A percentile compares a stretch with the other conserved stretches of the same genome.
phyloP scores from a whole-genome alignment of 2,797 vertebrate genomes.

The Erithacus rubecula region DNA sequence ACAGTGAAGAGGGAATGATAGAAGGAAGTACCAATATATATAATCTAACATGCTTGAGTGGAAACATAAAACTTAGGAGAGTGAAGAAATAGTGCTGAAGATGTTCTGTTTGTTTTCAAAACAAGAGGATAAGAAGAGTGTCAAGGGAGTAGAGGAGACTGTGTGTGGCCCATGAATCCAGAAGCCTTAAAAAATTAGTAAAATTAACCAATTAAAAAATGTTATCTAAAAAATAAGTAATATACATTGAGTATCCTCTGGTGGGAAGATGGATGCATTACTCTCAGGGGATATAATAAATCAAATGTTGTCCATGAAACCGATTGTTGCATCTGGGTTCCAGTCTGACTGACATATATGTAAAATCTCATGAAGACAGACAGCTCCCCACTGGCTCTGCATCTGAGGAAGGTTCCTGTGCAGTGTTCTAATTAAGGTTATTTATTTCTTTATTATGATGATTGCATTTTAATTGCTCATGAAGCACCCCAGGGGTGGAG shows the following conservation, averaged over 20 bases:
- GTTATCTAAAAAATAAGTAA: not conserved
- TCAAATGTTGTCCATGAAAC: not conserved
- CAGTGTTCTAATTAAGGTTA: slow-evolving; percentile 72
- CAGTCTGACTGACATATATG: slow-evolving; percentile 44
- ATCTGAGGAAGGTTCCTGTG: slow-evolving; percentile 50
- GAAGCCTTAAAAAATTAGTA: not conserved
- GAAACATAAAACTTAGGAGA: not conserved
- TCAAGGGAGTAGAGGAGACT: not conserved
- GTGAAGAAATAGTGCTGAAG: not conserved
- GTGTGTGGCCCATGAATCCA: not conserved
- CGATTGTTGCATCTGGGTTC: not conserved
- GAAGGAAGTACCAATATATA: not conserved
- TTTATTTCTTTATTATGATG: slow-evolving; percentile 71
- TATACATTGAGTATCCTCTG: not conserved
- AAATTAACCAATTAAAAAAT: not conserved
- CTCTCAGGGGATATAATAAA: not conserved
- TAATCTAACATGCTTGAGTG: not conserved
- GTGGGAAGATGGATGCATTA: not conserved
- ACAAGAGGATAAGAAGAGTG: not conserved
- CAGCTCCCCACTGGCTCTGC: slow-evolving; percentile 52
- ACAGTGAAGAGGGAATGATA: not conserved
- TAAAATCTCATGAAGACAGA: slow-evolving; percentile 59
- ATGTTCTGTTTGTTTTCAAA: not conserved
- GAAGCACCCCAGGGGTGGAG: slow-evolving; percentile 33
- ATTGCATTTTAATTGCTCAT: slow-evolving; percentile 66